Conservation (phyloP, 1,140 invertebrate genomes). For the Anagrus nilaparvatae region DNA sequence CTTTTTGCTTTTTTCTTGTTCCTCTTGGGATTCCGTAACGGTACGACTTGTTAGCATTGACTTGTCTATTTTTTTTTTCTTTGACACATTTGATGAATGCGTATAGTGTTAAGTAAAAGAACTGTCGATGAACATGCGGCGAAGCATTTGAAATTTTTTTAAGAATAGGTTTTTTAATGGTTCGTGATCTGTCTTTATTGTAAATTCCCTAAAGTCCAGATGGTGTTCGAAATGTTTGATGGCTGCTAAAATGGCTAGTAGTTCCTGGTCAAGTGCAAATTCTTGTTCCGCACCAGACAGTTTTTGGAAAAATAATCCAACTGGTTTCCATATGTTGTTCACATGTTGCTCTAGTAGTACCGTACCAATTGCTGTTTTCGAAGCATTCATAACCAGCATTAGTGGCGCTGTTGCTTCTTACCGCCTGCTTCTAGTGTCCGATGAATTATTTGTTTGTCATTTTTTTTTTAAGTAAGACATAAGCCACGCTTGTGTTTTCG, state of each 20-base stretch:
- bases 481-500: not conserved
- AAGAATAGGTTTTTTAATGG: conserved; percentile 16
- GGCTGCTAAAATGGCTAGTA: conserved; percentile 21
- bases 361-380: conserved; percentile 5
- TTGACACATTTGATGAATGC: conserved; percentile 11
- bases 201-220: conserved; percentile 19
- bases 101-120: not conserved
- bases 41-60: conserved; percentile 8
- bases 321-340: conserved; percentile 9
- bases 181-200: conserved; percentile 22
- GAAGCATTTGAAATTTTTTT: not conserved
- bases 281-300: conserved; percentile 16
- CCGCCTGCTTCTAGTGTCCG: not conserved
- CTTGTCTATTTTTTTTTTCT: conserved; percentile 16
- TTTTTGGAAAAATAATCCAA: conserved; percentile 11
- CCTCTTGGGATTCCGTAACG: no score
- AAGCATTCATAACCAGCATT: not conserved
- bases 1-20: no score
- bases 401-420: not conserved
- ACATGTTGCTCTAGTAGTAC: conserved; percentile 12
- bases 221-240: conserved; percentile 24
- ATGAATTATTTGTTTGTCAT: not conserved
- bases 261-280: conserved; percentile 24
- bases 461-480: not conserved
- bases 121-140: conserved; percentile 4